Evolutionary conservation across 2,888 invertebrate species (phyloP).

Genomic region (Caenorhabditis virilis): DNA sequence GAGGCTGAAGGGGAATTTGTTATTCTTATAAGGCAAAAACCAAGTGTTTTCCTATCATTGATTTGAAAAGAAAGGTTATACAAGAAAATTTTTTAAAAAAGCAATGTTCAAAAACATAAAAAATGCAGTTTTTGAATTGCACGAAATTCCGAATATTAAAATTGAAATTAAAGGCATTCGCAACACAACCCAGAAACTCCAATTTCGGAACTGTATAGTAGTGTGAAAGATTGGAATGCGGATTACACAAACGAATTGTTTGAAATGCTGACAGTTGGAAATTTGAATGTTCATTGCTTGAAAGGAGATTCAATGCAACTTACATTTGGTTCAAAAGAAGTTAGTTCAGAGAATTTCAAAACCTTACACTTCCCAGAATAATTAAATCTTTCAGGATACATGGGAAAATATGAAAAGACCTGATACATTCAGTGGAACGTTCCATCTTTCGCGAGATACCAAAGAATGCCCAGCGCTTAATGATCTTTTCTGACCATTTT

Average conservation of each 20-base stretch:
- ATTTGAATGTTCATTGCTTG: constrained; percentile 65
- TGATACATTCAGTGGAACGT: constrained; percentile 34
- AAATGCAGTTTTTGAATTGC: too few species aligned
- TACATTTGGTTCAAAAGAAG: constrained; percentile 10
- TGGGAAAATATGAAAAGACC: constrained; percentile 55
- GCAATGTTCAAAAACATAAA: too few species aligned
- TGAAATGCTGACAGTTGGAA: constrained; percentile 54
- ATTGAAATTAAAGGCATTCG: too few species aligned
- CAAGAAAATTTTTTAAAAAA: too few species aligned
- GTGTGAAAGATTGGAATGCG: constrained; percentile 46
- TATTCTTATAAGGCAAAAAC: too few species aligned
- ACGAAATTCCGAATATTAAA: too few species aligned
- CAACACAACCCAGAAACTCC: background rate
- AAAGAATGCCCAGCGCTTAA: constrained; percentile 63
- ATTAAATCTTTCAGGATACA: constrained; percentile 24
- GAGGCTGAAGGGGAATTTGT: too few species aligned
- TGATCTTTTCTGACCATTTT: constrained; percentile 16
- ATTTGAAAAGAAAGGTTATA: too few species aligned
- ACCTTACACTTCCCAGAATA: background rate
- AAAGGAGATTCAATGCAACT: constrained; percentile 49
- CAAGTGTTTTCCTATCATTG: too few species aligned
- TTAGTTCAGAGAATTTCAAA: background rate
- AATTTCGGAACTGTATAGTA: constrained; percentile 52
- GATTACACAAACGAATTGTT: constrained; percentile 47
- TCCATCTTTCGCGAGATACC: constrained; percentile 32